phyloP scores from a whole-genome alignment of 2,113 vertebrate species.

The Brachyhypopomus gauderio region DNA sequence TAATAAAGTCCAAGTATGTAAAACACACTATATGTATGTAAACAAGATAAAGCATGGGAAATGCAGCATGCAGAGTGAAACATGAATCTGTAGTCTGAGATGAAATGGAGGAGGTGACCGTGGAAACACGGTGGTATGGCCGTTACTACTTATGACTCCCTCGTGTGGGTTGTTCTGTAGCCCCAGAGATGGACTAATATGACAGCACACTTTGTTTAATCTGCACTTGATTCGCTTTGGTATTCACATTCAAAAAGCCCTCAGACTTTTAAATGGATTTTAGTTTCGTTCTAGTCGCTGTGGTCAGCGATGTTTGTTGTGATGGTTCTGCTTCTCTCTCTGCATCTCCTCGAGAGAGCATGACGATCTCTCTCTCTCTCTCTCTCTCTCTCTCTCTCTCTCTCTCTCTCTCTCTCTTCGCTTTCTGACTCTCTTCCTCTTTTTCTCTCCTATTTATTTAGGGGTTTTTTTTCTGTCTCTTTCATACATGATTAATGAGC shows the following conservation, averaged over 20 bases:
- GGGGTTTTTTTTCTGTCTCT: constrained; percentile 23
- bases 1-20: too few species aligned
- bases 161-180: not conserved
- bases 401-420: too few species aligned
- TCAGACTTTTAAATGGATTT: not conserved
- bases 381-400: too few species aligned
- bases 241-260: not conserved
- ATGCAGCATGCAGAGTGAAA: too few species aligned
- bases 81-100: too few species aligned
- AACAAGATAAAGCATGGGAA: too few species aligned
- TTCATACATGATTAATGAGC: constrained; percentile 49
- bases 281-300: not conserved
- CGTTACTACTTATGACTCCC: not conserved
- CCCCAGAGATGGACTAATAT: not conserved
- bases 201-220: not conserved
- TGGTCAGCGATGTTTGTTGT: too few species aligned
- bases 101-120: too few species aligned
- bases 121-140: too few species aligned
- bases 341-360: not conserved
- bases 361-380: not conserved
- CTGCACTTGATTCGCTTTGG: not conserved
- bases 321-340: not conserved
- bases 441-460: constrained; percentile 1
- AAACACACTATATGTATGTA: too few species aligned
- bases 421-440: not conserved